phyloP scores from a whole-genome alignment of 1,140 invertebrate species.

The Portunus trituberculatus region DNA sequence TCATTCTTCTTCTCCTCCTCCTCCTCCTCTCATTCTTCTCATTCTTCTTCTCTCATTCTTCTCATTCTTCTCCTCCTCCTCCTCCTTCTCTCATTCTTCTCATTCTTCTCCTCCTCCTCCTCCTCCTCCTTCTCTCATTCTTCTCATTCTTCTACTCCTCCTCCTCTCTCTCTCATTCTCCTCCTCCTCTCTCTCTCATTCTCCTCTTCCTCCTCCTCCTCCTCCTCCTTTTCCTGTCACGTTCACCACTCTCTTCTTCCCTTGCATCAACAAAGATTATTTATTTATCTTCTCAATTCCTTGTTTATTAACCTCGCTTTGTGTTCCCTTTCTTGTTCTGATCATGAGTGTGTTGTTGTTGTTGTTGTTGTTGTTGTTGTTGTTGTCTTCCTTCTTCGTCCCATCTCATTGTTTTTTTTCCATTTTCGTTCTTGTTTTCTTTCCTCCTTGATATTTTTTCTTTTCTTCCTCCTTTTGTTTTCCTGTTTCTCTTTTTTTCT shows the following conservation, averaged over 20 bases:
- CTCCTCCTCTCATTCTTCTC: too few relatives aligned
- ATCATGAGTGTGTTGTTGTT: too few relatives aligned
- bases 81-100: neutral
- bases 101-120: neutral
- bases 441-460: neutral
- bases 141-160: neutral
- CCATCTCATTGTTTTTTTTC: neutral
- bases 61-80: too few relatives aligned
- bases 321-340: neutral
- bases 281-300: neutral
- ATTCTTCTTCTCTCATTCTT: too few relatives aligned
- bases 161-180: too few relatives aligned
- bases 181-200: neutral
- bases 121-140: neutral
- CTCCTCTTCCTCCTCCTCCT: too few relatives aligned
- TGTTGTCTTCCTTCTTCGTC: neutral
- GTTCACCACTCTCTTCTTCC: neutral
- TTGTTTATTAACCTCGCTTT: neutral
- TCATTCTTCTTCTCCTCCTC: too few relatives aligned
- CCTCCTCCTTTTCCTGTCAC: neutral
- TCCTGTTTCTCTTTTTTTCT: neutral
- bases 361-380: too few relatives aligned
- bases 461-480: neutral
- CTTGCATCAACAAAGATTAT: neutral
- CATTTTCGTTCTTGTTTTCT: neutral